A percentile compares a stretch with the other conserved stretches of the same genome.
These are phyloP conservation scores for Orycteropus afer DNA, from an alignment of 2,113 vertebrate genomes.

Conservation along the genomic window DNA sequence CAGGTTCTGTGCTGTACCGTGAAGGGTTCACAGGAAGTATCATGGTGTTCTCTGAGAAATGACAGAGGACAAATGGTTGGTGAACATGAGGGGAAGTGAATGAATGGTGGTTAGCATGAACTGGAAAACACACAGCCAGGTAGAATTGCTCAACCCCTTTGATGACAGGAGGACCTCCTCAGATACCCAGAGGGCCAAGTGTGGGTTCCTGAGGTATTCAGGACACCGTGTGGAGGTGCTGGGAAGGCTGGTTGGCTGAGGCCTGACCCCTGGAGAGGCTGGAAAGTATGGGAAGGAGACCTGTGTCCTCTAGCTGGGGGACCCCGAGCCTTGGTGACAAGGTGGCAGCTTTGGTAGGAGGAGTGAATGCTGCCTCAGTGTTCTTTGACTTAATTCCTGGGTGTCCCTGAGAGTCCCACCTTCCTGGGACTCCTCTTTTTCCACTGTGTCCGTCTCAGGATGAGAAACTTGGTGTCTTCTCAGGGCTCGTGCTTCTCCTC, in stretches of 20 bases:
- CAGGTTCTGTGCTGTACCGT: background rate
- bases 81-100: constrained; percentile 18
- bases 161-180: background rate
- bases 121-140: background rate
- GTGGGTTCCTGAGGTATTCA: background rate
- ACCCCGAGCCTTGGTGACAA: background rate
- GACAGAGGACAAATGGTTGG: background rate
- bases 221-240: background rate
- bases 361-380: fast-evolving
- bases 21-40: constrained; percentile 12
- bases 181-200: background rate
- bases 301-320: fast-evolving
- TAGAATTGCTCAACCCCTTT: background rate
- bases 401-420: background rate
- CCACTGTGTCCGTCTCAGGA: background rate
- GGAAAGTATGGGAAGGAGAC: background rate
- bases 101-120: background rate
- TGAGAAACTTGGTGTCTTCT: background rate
- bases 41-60: constrained; percentile 10
- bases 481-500: background rate
- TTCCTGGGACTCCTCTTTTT: background rate
- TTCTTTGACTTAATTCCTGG: background rate
- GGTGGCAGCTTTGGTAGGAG: background rate
- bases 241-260: background rate
- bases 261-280: background rate